Evolutionary conservation across 2,113 vertebrate genomes (phyloP).

Genomic region (Odontophorus gujanensis): DNA sequence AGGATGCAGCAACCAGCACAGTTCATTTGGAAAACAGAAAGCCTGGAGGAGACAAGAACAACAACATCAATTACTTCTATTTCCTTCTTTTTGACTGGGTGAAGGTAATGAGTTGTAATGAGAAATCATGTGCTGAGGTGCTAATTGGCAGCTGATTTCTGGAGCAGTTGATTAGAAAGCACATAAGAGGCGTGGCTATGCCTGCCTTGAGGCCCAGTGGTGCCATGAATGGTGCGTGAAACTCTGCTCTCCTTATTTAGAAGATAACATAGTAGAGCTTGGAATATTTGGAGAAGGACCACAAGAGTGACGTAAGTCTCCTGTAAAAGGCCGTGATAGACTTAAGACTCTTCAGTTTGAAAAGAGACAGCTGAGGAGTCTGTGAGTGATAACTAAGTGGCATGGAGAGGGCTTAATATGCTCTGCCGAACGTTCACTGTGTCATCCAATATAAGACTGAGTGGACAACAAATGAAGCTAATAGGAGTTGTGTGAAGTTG

Average conservation of each 20-base stretch:
- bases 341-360: neutral
- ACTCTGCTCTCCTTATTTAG: neutral
- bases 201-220: no score
- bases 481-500: neutral
- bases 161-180: neutral
- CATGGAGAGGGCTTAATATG: neutral
- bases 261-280: neutral
- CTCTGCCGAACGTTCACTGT: neutral
- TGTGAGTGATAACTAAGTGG: neutral
- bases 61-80: neutral
- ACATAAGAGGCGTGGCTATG: neutral
- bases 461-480: neutral
- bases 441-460: neutral
- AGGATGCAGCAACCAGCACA: neutral
- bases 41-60: neutral
- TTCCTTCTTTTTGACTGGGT: neutral
- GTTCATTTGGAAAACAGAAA: neutral
- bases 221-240: neutral
- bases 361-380: neutral
- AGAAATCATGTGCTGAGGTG: neutral
- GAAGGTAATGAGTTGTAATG: neutral
- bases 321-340: neutral
- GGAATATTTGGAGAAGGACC: neutral
- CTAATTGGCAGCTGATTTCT: fast-evolving
- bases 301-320: neutral